Percentiles rank a stretch among this genome's conserved stretches.
These are phyloP conservation scores for Momotus momota DNA, from an alignment of 2,797 vertebrate genomes.

Conservation along the genomic window DNA sequence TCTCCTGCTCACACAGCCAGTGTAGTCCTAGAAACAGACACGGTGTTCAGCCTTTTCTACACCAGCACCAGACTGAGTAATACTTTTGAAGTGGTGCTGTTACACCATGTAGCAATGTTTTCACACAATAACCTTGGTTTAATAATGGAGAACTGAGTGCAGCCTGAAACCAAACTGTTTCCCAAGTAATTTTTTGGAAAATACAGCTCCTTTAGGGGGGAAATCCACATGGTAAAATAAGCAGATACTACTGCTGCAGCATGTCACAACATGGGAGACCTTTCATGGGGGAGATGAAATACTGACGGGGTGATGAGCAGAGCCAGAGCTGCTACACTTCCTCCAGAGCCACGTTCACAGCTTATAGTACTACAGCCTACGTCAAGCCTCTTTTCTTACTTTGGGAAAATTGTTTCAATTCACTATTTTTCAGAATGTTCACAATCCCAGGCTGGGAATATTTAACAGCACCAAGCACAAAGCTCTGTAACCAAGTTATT, in stretches of 20 bases:
- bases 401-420: not conserved
- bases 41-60: not conserved
- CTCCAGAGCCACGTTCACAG: not conserved
- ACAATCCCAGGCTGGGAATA: not conserved
- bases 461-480: not conserved
- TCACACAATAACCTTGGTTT: not conserved
- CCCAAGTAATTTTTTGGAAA: not conserved
- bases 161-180: not conserved
- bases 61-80: not conserved
- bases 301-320: rapidly evolving
- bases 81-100: not conserved
- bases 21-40: not conserved
- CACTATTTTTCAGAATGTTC: not conserved
- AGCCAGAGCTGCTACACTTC: not conserved
- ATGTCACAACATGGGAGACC: not conserved
- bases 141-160: not conserved
- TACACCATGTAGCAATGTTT: not conserved
- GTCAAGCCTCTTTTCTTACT: not conserved
- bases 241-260: not conserved
- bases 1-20: not conserved
- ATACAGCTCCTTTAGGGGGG: not conserved
- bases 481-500: not conserved
- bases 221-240: not conserved
- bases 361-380: not conserved
- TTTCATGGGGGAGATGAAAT: not conserved